A percentile compares a stretch with the other conserved stretches of the same genome.
phyloP scores from a whole-genome alignment of 2,797 vertebrate species.

The Hydrophis major region DNA sequence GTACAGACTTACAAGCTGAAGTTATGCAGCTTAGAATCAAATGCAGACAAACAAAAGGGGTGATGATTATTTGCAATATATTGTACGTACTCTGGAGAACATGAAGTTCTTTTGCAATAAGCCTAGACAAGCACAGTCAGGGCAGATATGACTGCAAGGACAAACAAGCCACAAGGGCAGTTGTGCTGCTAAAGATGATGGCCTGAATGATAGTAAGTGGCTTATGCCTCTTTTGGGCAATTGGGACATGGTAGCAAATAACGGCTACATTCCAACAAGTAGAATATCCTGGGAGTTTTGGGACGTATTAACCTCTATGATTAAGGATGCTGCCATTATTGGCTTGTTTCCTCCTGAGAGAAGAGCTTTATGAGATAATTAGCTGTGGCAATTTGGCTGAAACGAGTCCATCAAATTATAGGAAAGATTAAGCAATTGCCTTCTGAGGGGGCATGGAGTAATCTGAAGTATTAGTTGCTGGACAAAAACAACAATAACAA shows the following conservation, averaged over 20 bases:
- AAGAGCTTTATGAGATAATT: slow-evolving; percentile 55
- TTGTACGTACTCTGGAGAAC: background rate
- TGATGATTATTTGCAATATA: background rate
- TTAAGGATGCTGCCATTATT: slow-evolving; percentile 62
- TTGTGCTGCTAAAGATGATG: slow-evolving; percentile 2
- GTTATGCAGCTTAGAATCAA: background rate
- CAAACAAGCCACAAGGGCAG: background rate
- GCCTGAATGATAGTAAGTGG: slow-evolving; percentile 19
- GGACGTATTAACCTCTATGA: slow-evolving; percentile 66
- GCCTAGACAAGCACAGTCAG: background rate
- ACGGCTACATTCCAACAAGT: slow-evolving; percentile 50
- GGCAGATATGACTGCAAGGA: background rate
- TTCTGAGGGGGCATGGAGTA: background rate
- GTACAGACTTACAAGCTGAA: background rate
- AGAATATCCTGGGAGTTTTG: slow-evolving; percentile 56
- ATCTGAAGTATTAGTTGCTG: background rate
- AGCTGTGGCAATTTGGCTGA: slow-evolving; percentile 58
- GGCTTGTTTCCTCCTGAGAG: slow-evolving; percentile 65
- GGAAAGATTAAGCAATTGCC: background rate
- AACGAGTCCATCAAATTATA: background rate
- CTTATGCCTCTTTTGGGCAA: slow-evolving; percentile 40
- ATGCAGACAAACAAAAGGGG: background rate
- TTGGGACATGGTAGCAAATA: slow-evolving; percentile 43
- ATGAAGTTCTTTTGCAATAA: background rate
- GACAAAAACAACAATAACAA: background rate